These are phyloP conservation scores for Pecten maximus DNA, from an alignment of 2,888 invertebrate species.

Conservation along the genomic window DNA sequence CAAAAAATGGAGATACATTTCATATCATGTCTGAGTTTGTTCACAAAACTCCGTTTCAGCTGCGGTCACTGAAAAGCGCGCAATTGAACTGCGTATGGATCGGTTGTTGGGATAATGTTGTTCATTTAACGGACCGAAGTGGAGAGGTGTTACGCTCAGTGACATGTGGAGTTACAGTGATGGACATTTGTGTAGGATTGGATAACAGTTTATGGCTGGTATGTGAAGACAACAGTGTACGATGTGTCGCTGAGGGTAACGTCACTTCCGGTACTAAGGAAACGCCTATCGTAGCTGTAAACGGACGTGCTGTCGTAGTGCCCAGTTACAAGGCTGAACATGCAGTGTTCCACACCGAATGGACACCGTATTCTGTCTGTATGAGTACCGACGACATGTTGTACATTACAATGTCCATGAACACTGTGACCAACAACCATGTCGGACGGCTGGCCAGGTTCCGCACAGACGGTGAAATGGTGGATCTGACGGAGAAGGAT, in stretches of 20 bases:
- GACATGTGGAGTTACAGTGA: not conserved
- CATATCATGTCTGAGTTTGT: not conserved
- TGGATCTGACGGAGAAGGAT: not conserved
- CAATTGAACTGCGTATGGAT: not conserved
- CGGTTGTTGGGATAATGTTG: not conserved
- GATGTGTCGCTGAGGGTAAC: not conserved
- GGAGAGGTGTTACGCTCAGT: not conserved
- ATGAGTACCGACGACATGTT: not conserved
- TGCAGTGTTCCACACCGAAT: slow-evolving; percentile 3
- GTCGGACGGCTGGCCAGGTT: not conserved
- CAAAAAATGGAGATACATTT: not conserved
- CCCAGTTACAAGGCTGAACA: not conserved
- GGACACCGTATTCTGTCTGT: slow-evolving; percentile 4
- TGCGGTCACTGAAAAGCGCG: not conserved
- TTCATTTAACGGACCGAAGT: not conserved
- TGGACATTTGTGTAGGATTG: not conserved
- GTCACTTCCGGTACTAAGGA: not conserved
- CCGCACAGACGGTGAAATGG: not conserved
- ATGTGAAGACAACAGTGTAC: not conserved
- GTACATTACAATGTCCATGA: not conserved
- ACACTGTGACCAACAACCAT: not conserved
- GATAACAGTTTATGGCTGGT: not conserved
- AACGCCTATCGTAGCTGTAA: not conserved
- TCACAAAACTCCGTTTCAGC: not conserved
- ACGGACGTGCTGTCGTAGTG: not conserved